phyloP scores from a whole-genome alignment of 2,797 vertebrate genomes.

The Lemur catta region DNA sequence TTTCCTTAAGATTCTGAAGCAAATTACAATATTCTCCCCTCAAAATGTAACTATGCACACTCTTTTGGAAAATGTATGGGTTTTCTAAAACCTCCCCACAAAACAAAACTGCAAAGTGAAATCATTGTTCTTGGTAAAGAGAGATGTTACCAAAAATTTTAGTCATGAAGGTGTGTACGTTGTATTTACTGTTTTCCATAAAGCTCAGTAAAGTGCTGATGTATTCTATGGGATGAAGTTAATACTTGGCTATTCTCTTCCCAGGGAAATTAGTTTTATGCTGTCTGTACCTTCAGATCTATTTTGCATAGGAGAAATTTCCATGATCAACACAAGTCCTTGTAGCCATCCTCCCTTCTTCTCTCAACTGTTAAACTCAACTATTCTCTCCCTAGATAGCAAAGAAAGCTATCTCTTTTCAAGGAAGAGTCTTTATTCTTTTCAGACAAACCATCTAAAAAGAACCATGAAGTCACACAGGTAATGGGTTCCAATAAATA shows the following conservation, averaged over 20 bases:
- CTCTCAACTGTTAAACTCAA: neutral
- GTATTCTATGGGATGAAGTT: neutral
- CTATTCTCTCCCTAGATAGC: neutral
- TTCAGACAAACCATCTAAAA: slow-evolving; percentile 61
- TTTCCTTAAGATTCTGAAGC: neutral
- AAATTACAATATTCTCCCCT: neutral
- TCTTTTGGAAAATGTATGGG: neutral
- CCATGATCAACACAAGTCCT: neutral
- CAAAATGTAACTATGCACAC: neutral
- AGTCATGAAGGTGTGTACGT: neutral
- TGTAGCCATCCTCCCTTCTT: neutral
- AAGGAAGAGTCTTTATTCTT: slow-evolving; percentile 56
- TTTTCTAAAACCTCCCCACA: neutral
- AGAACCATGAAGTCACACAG: slow-evolving; percentile 65
- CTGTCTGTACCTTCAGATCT: neutral
- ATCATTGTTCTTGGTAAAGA: neutral
- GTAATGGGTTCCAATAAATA: slow-evolving; percentile 68
- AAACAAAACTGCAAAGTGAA: neutral
- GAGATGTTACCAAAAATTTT: neutral
- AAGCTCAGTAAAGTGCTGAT: neutral
- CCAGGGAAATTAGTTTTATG: neutral
- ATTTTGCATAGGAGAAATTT: neutral
- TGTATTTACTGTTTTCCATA: neutral
- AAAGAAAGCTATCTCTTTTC: slow-evolving; percentile 52
- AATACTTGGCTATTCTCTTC: neutral